A percentile compares a stretch with the other conserved stretches of the same genome.
These are phyloP conservation scores for Odocoileus hemionus DNA, from an alignment of 2,113 vertebrate genomes.

Conservation along the genomic window DNA sequence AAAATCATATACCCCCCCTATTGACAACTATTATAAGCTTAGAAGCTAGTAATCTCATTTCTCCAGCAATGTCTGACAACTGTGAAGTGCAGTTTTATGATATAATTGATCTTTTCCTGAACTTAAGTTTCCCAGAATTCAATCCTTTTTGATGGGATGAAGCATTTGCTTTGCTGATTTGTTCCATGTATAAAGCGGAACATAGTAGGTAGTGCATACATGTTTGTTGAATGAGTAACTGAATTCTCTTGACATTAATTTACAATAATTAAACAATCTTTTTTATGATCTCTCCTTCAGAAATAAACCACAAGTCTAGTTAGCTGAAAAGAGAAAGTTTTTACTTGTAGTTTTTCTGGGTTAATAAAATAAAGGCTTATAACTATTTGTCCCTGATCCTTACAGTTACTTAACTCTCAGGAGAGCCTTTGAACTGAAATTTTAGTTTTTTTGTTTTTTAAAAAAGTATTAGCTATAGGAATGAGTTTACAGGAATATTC, in stretches of 20 bases:
- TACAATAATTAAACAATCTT: neutral
- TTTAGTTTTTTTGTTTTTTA: neutral
- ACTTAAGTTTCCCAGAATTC: neutral
- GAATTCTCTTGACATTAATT: neutral
- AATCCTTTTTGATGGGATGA: neutral
- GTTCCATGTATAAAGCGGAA: neutral
- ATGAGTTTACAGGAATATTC: neutral
- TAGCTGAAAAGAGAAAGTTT: neutral
- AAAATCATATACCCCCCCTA: neutral
- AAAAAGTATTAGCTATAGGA: neutral
- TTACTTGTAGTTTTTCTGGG: neutral
- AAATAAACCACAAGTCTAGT: neutral
- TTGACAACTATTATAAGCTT: neutral
- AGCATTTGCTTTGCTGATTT: slow-evolving; percentile 26
- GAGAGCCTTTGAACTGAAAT: neutral
- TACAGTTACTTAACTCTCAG: neutral
- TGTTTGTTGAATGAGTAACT: slow-evolving; percentile 16
- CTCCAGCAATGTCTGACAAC: neutral
- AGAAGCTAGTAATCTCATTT: neutral
- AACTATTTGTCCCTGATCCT: neutral
- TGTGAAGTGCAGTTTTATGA: slow-evolving; percentile 1
- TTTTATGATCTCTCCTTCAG: neutral
- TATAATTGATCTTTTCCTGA: neutral
- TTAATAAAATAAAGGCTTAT: slow-evolving; percentile 28
- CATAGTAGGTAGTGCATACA: neutral